phyloP scores from a whole-genome alignment of 2,888 invertebrate species.

The Apotomis turbidana region DNA sequence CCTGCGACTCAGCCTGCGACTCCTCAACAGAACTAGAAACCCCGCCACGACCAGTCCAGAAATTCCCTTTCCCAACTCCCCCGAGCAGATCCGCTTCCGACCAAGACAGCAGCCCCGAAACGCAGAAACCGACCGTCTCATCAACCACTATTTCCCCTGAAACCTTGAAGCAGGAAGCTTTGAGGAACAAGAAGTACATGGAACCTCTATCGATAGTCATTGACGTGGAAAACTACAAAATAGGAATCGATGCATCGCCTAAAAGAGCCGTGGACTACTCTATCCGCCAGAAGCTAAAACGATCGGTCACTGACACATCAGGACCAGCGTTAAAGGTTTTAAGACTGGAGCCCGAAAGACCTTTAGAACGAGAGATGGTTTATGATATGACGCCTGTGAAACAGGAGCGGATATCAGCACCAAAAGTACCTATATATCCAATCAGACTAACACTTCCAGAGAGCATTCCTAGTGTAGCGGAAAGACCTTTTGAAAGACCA shows the following conservation, averaged over 20 bases:
- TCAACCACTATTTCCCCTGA: conserved; percentile 82
- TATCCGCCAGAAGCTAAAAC: conserved; percentile 70
- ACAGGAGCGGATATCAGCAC: conserved; percentile 50
- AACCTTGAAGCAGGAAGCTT: conserved; percentile 64
- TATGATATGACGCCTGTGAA: conserved; percentile 40
- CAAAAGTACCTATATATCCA: conserved; percentile 50
- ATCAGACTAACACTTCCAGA: conserved; percentile 65
- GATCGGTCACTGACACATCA: conserved; percentile 61
- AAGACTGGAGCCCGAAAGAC: conserved; percentile 57
- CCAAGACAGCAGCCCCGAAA: conserved; percentile 79
- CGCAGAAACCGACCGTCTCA: conserved; percentile 79
- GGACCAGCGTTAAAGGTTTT: conserved; percentile 68
- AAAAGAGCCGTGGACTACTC: conserved; percentile 79
- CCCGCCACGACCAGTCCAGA: conserved; percentile 76
- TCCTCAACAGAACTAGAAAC: conserved; percentile 82
- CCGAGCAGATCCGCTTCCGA: conserved; percentile 85
- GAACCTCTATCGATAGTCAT: conserved; percentile 78
- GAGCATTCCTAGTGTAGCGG: conserved; percentile 63
- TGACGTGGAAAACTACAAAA: conserved; percentile 79
- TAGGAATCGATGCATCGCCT: conserved; percentile 77
- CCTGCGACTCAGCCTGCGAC: conserved; percentile 88
- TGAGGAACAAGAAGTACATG: conserved; percentile 70
- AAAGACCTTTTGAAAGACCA: conserved; percentile 50
- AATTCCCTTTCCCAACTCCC: conserved; percentile 82
- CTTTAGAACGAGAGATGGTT: conserved; percentile 42